A percentile compares a stretch with the other conserved stretches of the same genome.
Conservation (phyloP, 2,113 vertebrate genomes). For the Caloenas nicobarica region DNA sequence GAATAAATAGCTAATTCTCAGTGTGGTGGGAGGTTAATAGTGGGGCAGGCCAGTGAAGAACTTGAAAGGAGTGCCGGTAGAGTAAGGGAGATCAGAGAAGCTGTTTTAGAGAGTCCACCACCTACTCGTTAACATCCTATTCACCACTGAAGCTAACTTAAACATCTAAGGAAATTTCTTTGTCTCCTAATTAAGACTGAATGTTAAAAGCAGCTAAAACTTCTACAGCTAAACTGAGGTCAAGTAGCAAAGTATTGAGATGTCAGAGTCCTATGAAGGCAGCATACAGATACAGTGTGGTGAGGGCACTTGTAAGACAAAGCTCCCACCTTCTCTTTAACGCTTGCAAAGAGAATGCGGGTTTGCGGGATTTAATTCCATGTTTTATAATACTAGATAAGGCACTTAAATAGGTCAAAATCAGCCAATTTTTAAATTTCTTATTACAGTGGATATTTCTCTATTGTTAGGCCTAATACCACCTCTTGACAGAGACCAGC, state of each 20-base stretch:
- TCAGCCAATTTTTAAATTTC: neutral
- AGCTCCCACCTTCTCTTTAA: neutral
- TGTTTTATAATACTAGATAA: neutral
- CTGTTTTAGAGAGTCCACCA: constrained; percentile 8
- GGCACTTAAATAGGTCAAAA: neutral
- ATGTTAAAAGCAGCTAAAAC: constrained; percentile 1
- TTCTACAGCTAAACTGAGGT: neutral
- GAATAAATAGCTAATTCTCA: constrained; percentile 56
- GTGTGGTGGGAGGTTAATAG: constrained; percentile 48
- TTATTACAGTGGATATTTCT: neutral
- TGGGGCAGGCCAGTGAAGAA: neutral
- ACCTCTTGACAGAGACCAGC: neutral
- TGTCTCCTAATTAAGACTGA: constrained; percentile 43
- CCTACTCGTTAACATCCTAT: constrained; percentile 20
- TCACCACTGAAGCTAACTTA: neutral
- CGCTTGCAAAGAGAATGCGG: neutral
- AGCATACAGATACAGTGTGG: neutral
- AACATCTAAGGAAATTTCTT: constrained; percentile 4
- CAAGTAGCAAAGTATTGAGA: neutral
- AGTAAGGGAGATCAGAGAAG: constrained; percentile 19
- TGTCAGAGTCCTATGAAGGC: neutral
- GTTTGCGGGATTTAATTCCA: neutral
- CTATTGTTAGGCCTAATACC: neutral
- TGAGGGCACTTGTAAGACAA: neutral
- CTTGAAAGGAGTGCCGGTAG: neutral